Conservation (phyloP, 2,888 invertebrate genomes). For the Ornithoptera alexandrae region DNA sequence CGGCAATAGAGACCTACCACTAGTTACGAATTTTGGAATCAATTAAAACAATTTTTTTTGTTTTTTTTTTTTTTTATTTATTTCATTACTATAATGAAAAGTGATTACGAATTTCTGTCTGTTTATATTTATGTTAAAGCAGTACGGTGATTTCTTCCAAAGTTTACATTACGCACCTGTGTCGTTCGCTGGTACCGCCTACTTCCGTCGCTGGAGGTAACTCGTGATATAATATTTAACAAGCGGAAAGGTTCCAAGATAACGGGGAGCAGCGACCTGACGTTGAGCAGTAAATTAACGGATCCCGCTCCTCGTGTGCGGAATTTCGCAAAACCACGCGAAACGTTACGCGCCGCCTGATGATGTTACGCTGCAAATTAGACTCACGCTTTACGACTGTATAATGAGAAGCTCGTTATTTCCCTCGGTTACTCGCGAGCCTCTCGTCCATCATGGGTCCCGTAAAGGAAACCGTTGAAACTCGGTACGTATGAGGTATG, state of each 20-base stretch:
- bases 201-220: conserved; percentile 8
- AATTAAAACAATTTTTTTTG: too few species aligned
- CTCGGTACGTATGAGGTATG: neutral
- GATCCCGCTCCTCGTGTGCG: conserved; percentile 27
- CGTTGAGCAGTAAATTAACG: conserved; percentile 13
- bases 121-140: neutral
- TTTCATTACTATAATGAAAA: too few species aligned
- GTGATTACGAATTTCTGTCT: too few species aligned
- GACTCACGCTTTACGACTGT: conserved; percentile 20
- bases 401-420: conserved; percentile 7
- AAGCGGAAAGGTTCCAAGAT: conserved; percentile 21
- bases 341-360: conserved; percentile 21
- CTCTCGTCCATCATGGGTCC: conserved; percentile 11
- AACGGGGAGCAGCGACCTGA: conserved; percentile 27
- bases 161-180: conserved; percentile 1
- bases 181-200: conserved; percentile 17
- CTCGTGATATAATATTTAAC: conserved; percentile 28
- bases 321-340: conserved; percentile 32
- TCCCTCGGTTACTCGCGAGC: neutral
- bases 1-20: too few species aligned
- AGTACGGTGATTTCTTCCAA: neutral
- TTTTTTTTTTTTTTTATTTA: too few species aligned
- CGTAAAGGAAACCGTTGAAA: conserved; percentile 19
- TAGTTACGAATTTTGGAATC: too few species aligned
- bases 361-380: conserved; percentile 23